Evolutionary conservation across 2,113 vertebrate genomes (phyloP).

Genomic region (Dunckerocampus dactyliophorus): DNA sequence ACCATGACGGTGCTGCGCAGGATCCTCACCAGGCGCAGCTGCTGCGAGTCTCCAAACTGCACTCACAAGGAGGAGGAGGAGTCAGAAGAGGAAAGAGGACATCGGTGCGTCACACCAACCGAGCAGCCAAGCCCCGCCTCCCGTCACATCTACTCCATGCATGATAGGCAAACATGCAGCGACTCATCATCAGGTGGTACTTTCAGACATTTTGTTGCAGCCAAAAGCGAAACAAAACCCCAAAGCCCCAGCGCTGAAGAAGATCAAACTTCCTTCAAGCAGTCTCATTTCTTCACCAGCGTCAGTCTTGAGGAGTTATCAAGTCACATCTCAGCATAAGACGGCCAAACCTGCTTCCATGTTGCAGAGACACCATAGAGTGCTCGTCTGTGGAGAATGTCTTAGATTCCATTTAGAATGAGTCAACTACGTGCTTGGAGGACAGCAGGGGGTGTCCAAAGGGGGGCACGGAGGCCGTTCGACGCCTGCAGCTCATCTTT

Average conservation of each 20-base stretch:
- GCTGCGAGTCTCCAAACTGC: slow-evolving; percentile 97
- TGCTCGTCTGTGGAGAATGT: no score
- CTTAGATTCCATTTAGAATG: no score
- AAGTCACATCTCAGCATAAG: slow-evolving; percentile 28
- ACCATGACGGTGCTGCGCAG: slow-evolving; percentile 98
- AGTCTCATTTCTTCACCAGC: slow-evolving; percentile 38
- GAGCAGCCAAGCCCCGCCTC: slow-evolving; percentile 13
- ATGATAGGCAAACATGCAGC: slow-evolving; percentile 6
- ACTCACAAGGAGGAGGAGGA: background rate
- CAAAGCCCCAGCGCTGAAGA: slow-evolving; percentile 8
- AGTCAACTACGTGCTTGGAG: no score
- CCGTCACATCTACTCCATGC: slow-evolving; percentile 56
- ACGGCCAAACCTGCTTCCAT: slow-evolving; percentile 59
- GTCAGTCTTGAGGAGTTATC: no score
- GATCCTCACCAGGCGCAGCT: slow-evolving; percentile 95
- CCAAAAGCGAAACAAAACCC: slow-evolving; percentile 15
- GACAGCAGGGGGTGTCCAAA: no score
- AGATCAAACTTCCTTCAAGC: slow-evolving; percentile 23
- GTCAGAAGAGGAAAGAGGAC: background rate
- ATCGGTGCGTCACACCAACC: slow-evolving; percentile 2
- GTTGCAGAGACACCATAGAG: slow-evolving; percentile 35
- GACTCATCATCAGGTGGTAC: no score
- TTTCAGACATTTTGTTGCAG: background rate
- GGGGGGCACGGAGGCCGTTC: no score
- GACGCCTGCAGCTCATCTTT: no score